Evolutionary conservation across 1,140 invertebrate genomes (phyloP), one percentile per base, ranked within the genome.

Genomic region (Drosophila mauritiana): DNA sequence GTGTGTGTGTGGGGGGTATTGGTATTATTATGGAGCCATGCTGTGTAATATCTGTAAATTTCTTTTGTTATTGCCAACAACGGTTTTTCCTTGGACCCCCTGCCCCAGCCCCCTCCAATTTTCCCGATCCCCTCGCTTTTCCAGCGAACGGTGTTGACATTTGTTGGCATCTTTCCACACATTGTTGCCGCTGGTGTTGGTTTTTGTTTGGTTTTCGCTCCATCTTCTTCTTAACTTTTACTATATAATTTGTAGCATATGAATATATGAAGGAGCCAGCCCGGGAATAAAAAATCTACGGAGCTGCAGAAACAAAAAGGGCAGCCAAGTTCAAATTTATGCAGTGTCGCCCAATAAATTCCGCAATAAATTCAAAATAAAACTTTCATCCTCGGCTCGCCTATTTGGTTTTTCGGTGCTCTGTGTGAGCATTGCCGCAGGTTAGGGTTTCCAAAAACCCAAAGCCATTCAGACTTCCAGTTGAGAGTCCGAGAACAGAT

Each of bases 11-110:
- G 27, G 68, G 53, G 73, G 48, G 84, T 88, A 88, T 89, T 83
- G 84, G 84, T 89, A 78, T 84, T 88, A 89, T 84, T 88, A 85
- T 89, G 84, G 84, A 89, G 77, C 84, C 84, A 90, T 89, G 84
- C 84, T 89, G 84, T 89, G 84, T 89, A 89, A 89, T 89, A 89
- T 89, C 84, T 89, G 84, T 89, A 89, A 89, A 89, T 89, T 89
- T 89, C 84, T 89, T 89, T 89, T 90, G 84, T 89, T 89, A 84
- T 89, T 80, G 80, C 85, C 84, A 90, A 89, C 84, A 89, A 90
- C 85, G 80, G 80, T 89, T 89, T 80, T 83, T 57, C 59, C 31
- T 31, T 37, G 39, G 15, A 22, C 45, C 37, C 46, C 20, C 17
- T 17, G 0, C 17, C 17, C 17, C 17, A 17, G 4, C 10, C 43